Percentiles rank a stretch among this genome's conserved stretches.
Conservation (phyloP, 2,797 vertebrate genomes). For the Echeneis naucrates region DNA sequence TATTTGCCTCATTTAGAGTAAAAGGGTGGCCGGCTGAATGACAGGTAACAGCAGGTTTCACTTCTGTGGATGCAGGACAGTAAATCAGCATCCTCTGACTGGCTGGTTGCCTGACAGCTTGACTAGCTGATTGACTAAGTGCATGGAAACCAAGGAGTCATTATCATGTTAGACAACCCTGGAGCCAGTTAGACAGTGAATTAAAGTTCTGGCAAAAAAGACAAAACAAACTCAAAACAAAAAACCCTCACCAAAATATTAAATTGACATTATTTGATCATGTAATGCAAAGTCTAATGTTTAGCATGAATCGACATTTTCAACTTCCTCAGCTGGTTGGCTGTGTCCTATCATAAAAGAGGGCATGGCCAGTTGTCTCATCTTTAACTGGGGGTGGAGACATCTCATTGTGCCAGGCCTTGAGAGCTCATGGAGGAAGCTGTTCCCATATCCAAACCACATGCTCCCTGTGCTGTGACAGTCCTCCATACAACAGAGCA, state of each 20-base stretch:
- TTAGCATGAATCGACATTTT: conserved; percentile 24
- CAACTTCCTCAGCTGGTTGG: conserved; percentile 39
- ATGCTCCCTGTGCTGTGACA: conserved; percentile 84
- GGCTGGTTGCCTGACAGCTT: conserved; percentile 62
- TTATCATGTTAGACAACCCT: conserved; percentile 56
- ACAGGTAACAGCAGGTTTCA: conserved; percentile 62
- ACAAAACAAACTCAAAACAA: conserved; percentile 34
- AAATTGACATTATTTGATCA: conserved; percentile 21
- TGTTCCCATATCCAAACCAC: conserved; percentile 86
- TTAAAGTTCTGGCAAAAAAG: conserved; percentile 48
- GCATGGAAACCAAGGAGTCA: conserved; percentile 61
- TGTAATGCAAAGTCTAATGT: conserved; percentile 11
- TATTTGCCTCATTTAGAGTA: conserved; percentile 54
- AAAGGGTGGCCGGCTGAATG: conserved; percentile 60
- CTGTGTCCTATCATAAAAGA: conserved; percentile 69
- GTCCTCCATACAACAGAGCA: conserved; percentile 85
- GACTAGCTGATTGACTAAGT: conserved; percentile 59
- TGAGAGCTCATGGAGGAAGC: conserved; percentile 82
- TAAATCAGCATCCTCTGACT: conserved; percentile 67
- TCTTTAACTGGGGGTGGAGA: conserved; percentile 77
- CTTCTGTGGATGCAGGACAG: conserved; percentile 48
- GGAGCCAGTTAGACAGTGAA: conserved; percentile 39
- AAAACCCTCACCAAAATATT: too few relatives aligned
- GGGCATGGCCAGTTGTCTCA: conserved; percentile 70
- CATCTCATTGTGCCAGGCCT: conserved; percentile 78